A percentile compares a stretch with the other conserved stretches of the same genome.
Evolutionary conservation across 2,797 vertebrate genomes (phyloP).

Genomic region (Pelodytes ibericus): DNA sequence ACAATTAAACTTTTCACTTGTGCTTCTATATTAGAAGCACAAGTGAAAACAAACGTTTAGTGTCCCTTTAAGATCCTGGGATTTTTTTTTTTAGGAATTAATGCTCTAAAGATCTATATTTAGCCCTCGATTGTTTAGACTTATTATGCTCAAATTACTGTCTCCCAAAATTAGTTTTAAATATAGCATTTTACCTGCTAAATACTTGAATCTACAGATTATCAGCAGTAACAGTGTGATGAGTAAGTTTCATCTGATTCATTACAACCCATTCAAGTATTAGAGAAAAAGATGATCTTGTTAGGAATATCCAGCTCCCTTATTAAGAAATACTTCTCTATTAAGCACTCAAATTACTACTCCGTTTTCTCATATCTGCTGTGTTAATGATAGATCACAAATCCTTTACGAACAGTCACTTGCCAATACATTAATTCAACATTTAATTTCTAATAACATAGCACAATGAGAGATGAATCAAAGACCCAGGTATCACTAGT

Average conservation of each 20-base stretch:
- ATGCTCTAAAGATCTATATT: no score
- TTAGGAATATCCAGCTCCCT: constrained; percentile 34
- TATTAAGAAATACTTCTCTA: constrained; percentile 20
- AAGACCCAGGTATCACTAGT: no score
- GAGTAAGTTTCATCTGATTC: constrained; percentile 5
- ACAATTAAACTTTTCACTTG: no score
- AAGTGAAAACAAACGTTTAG: no score
- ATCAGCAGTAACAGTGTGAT: not conserved
- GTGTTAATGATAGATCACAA: not conserved
- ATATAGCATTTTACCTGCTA: not conserved
- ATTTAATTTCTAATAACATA: constrained; percentile 4
- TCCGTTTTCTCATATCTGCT: constrained; percentile 13
- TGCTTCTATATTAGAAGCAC: no score
- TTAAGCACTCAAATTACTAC: constrained; percentile 17
- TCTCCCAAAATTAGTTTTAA: not conserved
- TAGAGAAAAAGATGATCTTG: constrained; percentile 33
- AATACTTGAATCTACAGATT: not conserved
- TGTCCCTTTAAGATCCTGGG: no score
- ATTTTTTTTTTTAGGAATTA: no score
- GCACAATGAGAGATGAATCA: not conserved
- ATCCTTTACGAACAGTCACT: not conserved
- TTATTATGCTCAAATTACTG: not conserved
- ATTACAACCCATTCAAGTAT: constrained; percentile 20
- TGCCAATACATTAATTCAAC: not conserved
- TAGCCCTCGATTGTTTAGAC: no score